phyloP scores from a whole-genome alignment of 2,888 invertebrate genomes.

The Coelinius sp. region DNA sequence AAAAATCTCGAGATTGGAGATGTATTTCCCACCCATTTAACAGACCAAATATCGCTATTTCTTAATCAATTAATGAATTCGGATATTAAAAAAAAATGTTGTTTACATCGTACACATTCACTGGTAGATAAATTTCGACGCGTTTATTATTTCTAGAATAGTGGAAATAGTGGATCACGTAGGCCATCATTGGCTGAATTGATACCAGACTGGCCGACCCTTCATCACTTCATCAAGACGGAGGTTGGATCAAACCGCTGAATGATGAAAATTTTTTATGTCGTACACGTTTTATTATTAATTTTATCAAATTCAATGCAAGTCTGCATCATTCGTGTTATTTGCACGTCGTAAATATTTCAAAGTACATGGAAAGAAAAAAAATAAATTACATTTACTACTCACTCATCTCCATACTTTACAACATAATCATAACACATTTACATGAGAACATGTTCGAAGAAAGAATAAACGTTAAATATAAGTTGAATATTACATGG shows the following conservation, averaged over 20 bases:
- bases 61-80: not conserved
- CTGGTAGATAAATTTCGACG: slow-evolving; percentile 21
- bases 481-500: slow-evolving; percentile 40
- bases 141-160: slow-evolving; percentile 62
- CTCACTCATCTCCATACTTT: slow-evolving; percentile 7
- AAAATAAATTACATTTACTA: not conserved
- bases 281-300: slow-evolving; percentile 26
- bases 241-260: slow-evolving; percentile 80
- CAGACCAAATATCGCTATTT: not conserved
- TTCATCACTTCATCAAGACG: slow-evolving; percentile 86
- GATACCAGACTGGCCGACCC: slow-evolving; percentile 96
- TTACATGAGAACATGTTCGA: not conserved
- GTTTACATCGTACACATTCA: slow-evolving; percentile 35
- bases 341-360: slow-evolving; percentile 42
- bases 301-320: slow-evolving; percentile 19
- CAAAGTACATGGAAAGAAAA: not conserved
- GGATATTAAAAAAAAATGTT: slow-evolving; percentile 22
- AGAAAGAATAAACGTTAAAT: not conserved
- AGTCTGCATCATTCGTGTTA: slow-evolving; percentile 39
- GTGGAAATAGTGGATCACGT: slow-evolving; percentile 75
- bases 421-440: slow-evolving; percentile 18
- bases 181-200: slow-evolving; percentile 93
- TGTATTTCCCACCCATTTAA: not conserved
- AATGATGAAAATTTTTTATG: slow-evolving; percentile 24
- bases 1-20: not conserved